Evolutionary conservation across 1,140 invertebrate species (phyloP).

Genomic region (Drosophila teissieri): DNA sequence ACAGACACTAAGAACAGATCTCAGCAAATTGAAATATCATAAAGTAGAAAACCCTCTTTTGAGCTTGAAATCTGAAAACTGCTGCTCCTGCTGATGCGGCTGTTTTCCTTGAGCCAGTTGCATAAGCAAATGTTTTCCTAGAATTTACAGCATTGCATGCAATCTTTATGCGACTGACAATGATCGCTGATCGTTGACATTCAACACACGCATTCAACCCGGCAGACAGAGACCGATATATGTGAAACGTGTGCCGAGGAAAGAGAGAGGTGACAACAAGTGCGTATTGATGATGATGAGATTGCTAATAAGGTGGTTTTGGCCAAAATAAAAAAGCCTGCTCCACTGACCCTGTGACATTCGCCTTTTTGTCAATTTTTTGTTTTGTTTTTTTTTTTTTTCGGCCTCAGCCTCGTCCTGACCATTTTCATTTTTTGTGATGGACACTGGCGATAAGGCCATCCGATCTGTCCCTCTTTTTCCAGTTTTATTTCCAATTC

Average conservation of each 20-base stretch:
- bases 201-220: constrained; percentile 48
- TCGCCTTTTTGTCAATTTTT: background rate
- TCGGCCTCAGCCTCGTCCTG: constrained; percentile 37
- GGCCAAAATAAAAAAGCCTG: constrained; percentile 53
- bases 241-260: background rate
- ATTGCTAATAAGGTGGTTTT: constrained; percentile 70
- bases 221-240: background rate
- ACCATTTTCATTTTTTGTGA: constrained; percentile 34
- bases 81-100: constrained; percentile 18
- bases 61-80: background rate
- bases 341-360: constrained; percentile 57
- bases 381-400: constrained; percentile 35
- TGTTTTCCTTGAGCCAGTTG: constrained; percentile 69
- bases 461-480: constrained; percentile 4
- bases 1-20: too few relatives aligned
- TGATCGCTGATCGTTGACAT: constrained; percentile 69
- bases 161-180: constrained; percentile 68
- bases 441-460: constrained; percentile 34
- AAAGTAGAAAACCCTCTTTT: background rate
- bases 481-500: background rate
- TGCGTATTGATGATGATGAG: constrained; percentile 43
- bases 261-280: constrained; percentile 6
- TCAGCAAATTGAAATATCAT: too few relatives aligned
- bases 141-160: constrained; percentile 64
- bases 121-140: constrained; percentile 71